Conservation (phyloP, 2,888 invertebrate genomes). For the Drosophila longiperda region DNA sequence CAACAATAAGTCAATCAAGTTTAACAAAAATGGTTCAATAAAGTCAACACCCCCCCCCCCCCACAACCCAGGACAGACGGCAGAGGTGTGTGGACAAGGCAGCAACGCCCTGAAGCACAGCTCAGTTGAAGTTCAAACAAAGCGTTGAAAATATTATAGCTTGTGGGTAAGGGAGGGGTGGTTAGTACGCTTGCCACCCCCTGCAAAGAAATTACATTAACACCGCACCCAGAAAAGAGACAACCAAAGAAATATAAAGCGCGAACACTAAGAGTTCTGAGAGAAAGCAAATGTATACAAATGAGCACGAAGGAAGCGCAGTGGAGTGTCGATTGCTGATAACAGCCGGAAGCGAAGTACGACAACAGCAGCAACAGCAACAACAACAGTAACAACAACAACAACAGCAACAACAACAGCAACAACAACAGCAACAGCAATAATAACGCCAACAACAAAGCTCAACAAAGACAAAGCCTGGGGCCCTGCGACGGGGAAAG, state of each 20-base stretch:
- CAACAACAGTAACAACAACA: constrained; percentile 9
- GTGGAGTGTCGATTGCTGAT: constrained; percentile 77
- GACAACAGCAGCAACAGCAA: constrained; percentile 30
- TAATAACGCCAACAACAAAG: constrained; percentile 39
- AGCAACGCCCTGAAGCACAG: constrained; percentile 41
- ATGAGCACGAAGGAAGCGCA: constrained; percentile 58
- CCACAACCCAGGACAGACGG: constrained; percentile 17
- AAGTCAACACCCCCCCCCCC: constrained; percentile 67
- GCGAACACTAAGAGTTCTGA: constrained; percentile 6
- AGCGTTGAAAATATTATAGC: constrained; percentile 56
- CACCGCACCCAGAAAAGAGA: constrained; percentile 59
- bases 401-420: constrained; percentile 19
- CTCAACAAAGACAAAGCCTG: constrained; percentile 67
- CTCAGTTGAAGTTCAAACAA: constrained; percentile 70
- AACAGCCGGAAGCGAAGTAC: constrained; percentile 74
- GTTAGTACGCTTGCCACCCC: background rate
- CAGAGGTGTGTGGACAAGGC: constrained; percentile 10
- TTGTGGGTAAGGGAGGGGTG: background rate
- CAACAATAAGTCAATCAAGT: constrained; percentile 73
- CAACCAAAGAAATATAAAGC: background rate
- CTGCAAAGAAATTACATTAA: constrained; percentile 68
- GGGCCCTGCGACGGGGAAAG: constrained; percentile 1
- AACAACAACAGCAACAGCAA: constrained; percentile 18
- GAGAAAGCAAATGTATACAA: constrained; percentile 46
- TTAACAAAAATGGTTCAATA: constrained; percentile 76